A percentile compares a stretch with the other conserved stretches of the same genome.
These are phyloP conservation scores for Porites lobata DNA, from an alignment of 92 coral and sea anemone species.

Conservation along the genomic window DNA sequence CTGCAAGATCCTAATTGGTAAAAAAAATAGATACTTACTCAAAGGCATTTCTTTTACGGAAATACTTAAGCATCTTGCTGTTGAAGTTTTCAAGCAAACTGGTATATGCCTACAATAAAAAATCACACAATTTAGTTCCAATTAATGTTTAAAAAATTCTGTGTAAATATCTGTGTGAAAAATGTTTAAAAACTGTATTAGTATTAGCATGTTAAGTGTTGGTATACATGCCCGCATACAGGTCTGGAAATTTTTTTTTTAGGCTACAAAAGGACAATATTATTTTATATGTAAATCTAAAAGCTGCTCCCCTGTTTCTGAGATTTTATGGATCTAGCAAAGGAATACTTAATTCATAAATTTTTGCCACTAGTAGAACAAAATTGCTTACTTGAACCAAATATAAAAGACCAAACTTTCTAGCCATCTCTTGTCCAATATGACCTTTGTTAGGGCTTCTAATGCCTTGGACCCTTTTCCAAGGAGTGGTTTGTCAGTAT, in stretches of 20 bases:
- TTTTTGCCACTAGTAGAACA: no score
- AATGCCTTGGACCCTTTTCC: constrained; percentile 56
- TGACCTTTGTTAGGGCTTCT: constrained; percentile 59
- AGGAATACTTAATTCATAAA: neutral
- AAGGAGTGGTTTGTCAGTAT: constrained; percentile 40
- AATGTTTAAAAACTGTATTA: neutral
- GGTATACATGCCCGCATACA: no score
- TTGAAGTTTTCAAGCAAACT: constrained; percentile 42
- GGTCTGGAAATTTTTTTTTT: no score
- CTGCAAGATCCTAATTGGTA: no score
- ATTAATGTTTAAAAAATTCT: no score
- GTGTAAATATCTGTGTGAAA: neutral
- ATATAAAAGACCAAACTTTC: constrained; percentile 53
- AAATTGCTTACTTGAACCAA: constrained; percentile 49
- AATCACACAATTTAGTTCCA: neutral
- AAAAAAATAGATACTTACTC: constrained; percentile 7
- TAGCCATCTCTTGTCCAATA: constrained; percentile 50
- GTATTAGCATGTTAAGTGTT: no score
- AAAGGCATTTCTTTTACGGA: constrained; percentile 28
- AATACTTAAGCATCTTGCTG: constrained; percentile 43
- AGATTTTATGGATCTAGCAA: neutral
- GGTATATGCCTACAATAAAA: constrained; percentile 20
- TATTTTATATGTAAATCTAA: neutral
- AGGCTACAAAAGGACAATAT: no score
- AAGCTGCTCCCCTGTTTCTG: neutral